Evolutionary conservation across 2,113 vertebrate genomes (phyloP).

Genomic region (Galeopterus variegatus): DNA sequence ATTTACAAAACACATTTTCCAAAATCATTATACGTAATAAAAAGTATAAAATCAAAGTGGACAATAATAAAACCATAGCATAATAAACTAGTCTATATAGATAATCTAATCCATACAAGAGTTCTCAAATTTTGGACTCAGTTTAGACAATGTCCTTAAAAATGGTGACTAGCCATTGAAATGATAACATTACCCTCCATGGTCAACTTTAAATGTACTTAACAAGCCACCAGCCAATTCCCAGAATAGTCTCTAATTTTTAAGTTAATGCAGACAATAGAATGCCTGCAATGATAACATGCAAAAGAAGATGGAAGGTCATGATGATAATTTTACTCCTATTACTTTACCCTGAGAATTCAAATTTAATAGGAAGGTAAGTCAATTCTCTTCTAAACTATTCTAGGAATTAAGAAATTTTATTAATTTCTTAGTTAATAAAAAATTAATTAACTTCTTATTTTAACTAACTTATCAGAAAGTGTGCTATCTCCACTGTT

Average conservation of each 20-base stretch:
- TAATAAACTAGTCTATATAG: neutral
- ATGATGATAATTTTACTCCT: neutral
- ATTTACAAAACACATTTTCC: slow-evolving; percentile 16
- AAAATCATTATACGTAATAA: neutral
- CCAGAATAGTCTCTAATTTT: neutral
- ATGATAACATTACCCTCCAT: neutral
- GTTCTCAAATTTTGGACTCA: neutral
- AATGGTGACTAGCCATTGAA: neutral
- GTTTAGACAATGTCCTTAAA: neutral
- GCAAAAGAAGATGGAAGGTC: neutral
- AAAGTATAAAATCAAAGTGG: neutral
- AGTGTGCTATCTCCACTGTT: neutral
- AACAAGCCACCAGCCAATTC: neutral
- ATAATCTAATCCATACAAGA: neutral
- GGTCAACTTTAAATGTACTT: slow-evolving; percentile 32
- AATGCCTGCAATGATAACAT: neutral
- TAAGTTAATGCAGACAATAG: neutral
- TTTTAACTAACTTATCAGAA: too few relatives aligned
- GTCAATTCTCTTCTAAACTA: neutral
- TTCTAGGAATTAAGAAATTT: slow-evolving; percentile 19
- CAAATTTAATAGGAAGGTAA: neutral
- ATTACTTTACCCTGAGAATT: neutral
- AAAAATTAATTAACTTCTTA: too few relatives aligned
- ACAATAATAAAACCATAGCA: neutral
- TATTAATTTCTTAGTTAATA: neutral